Base-by-base conservation (phyloP, 2,888 invertebrate genomes). In the Nebria salina region DNA sequence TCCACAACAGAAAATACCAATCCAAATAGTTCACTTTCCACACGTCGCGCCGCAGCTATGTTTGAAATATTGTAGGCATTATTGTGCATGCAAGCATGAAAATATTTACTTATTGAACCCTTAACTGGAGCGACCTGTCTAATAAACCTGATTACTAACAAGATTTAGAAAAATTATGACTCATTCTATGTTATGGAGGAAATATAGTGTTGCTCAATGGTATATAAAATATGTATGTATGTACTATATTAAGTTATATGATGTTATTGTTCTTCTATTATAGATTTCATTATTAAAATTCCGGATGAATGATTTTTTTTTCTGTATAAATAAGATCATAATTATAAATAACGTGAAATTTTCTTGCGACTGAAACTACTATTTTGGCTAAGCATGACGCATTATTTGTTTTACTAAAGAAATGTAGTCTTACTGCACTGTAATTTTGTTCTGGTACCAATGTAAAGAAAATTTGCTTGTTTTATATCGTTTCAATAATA, bases 191-290 rank as follows among this genome's bases (percentile, higher is more conserved):
- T 79, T 75, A 54, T 75, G 20, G 20, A 72, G 11, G 64, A 77
- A 77, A 77, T 70, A 78, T 74, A 78, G 75, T 75, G 75, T 80
- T 80, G 80, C 80, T 80, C 80, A 80, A 80, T 66, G 26, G 11
- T 73, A 26, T 73, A 73, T 25, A 78, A 65, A 73, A 70, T 43
- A 75, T 70, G 75, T 79, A 75, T 70, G 75, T 79, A 80, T 75
- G 70, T 80, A 80, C 13, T 75, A 66, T 66, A 26, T 64, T 26
- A 75, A 75, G 72, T 74, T 65, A 78, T 42, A 73, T 42, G 41
- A 70, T 80, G 75, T 80, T 80, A 75, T 80, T 80, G 72, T 80
- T 80, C 26, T 25, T 54, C 54, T 54, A 5, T 70, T 70, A 54
- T 6, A 11, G 7, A 54, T 54, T 54, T 70, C 25, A 11, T 70